Base-by-base conservation (phyloP, 2,113 vertebrate species). In the Fregetta grallaria region DNA sequence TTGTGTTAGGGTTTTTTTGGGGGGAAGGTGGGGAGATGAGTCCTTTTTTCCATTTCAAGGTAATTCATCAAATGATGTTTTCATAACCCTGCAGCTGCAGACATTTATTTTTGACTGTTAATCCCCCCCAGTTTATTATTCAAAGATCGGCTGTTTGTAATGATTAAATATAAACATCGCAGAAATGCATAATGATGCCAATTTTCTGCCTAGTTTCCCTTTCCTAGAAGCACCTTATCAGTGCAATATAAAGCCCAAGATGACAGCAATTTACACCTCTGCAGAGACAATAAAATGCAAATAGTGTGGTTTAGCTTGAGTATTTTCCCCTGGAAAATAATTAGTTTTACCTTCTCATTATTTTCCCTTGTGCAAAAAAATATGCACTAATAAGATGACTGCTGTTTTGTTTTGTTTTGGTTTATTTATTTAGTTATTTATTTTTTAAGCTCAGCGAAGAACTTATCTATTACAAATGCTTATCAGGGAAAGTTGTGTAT, bases 271-370 rank as follows among this genome's bases (percentile, higher is more conserved):
- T 94, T 94, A 67, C 62, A 85, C 56, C 15, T 85, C 73, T 92
- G 61, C 76, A 94, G 70, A 92, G 73, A 91, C 27, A 94, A 75
- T 85, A 89, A 95, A 92, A 91, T 78, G 44, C 83, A 96, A 92
- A 91, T 65, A 65, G 32, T 3, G 1, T 45, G 22, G 27, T 75
- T 81, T 89, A 49, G 52, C 75, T 63, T 59, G 44, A 86, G 40
- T 44, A 53, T 89, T 94, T 94, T 75, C 36, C 9, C 16, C 36
- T 45, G 80, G 44, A 94, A 94, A 94, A 72, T n/a, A 67, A 72
- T 87, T 59, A 75, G 17, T 77, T 93, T 83, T 75, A 61, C 20
- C 26, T 38, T 79, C 47, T 82, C 26, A 22, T 77, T 77, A 70
- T 93, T 90, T 53, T 84, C 56, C 27, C 52, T n/a, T 5, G 6